Percentiles rank a stretch among this genome's conserved stretches.
phyloP scores from a whole-genome alignment of 2,797 vertebrate species.

The Poeciliopsis infans region DNA sequence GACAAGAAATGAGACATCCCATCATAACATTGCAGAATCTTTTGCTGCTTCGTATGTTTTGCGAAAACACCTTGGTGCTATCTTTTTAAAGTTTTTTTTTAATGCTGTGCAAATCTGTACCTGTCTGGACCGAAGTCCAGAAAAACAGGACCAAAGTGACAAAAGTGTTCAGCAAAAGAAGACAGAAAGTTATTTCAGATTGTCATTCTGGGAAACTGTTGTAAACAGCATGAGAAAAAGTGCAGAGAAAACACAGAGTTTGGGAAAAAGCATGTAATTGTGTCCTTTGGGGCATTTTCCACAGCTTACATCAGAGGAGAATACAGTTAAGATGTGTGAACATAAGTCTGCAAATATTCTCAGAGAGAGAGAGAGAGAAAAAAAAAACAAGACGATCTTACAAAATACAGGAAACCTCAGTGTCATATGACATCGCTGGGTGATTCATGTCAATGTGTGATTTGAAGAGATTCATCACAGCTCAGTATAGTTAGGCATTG shows the following conservation, averaged over 20 bases:
- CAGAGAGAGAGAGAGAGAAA: no score
- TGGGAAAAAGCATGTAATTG: conserved; percentile 5
- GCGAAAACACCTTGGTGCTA: not conserved
- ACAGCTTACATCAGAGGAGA: not conserved
- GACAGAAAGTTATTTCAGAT: not conserved
- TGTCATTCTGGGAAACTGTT: conserved; percentile 10
- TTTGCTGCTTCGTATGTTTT: not conserved
- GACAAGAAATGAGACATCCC: not conserved
- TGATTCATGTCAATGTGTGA: conserved; percentile 1
- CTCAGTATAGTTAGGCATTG: conserved; percentile 14
- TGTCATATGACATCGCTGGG: not conserved
- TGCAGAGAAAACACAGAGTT: not conserved
- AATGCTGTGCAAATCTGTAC: not conserved
- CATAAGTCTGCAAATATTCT: not conserved
- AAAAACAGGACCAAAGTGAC: conserved; percentile 5
- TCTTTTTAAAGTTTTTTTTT: not conserved
- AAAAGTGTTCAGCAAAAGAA: not conserved
- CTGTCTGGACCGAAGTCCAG: no score
- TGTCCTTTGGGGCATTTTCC: not conserved
- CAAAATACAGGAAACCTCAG: not conserved
- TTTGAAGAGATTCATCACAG: not conserved
- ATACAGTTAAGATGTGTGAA: not conserved
- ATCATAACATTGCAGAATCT: not conserved
- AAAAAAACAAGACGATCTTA: not conserved
- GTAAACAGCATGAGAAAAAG: not conserved